Evolutionary conservation across 2,113 vertebrate species (phyloP).

Genomic region (Hippocampus comes): DNA sequence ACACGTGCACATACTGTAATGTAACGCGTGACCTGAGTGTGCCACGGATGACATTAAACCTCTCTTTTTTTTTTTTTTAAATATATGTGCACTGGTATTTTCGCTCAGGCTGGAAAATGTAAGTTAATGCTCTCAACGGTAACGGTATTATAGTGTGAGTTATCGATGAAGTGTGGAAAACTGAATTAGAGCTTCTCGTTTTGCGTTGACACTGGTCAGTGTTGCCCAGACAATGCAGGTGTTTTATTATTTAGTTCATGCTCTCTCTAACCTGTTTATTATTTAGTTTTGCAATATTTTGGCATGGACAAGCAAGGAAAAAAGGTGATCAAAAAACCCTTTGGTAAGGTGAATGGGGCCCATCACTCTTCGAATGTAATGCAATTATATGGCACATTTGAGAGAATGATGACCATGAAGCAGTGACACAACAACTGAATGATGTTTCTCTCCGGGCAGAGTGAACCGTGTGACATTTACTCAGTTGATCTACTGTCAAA

Average conservation of each 20-base stretch:
- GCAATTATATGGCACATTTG: not conserved
- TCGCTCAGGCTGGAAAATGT: not conserved
- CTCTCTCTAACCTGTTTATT: too few relatives aligned
- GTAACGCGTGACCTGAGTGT: not conserved
- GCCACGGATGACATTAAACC: not conserved
- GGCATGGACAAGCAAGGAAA: too few relatives aligned
- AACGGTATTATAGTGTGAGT: not conserved
- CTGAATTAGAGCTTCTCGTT: too few relatives aligned
- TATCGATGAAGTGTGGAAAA: too few relatives aligned
- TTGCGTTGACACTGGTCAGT: too few relatives aligned
- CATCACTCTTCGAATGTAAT: not conserved
- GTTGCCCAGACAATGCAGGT: too few relatives aligned
- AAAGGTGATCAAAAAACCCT: not conserved
- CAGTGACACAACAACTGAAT: not conserved
- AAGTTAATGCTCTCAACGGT: not conserved
- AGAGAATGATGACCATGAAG: not conserved
- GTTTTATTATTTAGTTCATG: too few relatives aligned
- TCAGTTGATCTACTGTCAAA: not conserved
- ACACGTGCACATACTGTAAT: slow-evolving; percentile 2
- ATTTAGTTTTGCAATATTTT: too few relatives aligned
- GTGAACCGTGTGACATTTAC: not conserved
- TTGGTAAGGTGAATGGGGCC: not conserved
- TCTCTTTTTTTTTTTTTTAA: not conserved
- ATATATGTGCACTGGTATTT: not conserved
- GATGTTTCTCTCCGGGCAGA: not conserved